Evolutionary conservation across 2,888 invertebrate species (phyloP), one percentile per base, ranked within the genome.

Genomic region (Mactromeris polynyma): DNA sequence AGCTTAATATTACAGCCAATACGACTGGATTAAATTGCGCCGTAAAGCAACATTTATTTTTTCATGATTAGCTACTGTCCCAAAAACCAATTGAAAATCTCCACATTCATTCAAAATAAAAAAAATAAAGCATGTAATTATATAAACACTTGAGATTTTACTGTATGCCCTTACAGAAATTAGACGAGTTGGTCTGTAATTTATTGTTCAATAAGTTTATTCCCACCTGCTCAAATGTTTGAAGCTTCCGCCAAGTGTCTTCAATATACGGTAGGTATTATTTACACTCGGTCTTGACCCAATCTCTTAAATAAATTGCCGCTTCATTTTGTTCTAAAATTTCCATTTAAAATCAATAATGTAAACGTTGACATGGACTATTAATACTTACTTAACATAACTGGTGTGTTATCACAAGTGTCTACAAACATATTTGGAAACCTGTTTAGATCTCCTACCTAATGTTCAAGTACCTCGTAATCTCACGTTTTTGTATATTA

Each of bases 291-390:
- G 17, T 36, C 73, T 73, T 73, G 33, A 33, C 33, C 11, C 31
- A 36, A 73, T 73, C 73, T 73, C 17, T 36, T 73, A 73, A 73
- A 73, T 73, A 36, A 73, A 73, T 73, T 73, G 33, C 26, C 36
- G 17, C 73, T 31, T 73, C 73, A 33, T 73, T 73, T 73, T 73
- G 73, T 73, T 73, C 33, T 73, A 73, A 73, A 73, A 73, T 73
- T 73, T 73, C 17, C 58, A 73, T 36, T 73, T 73, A 19, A 73
- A 73, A 73, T 73, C 73, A 73, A 73, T 73, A 73, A 73, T 36
- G 73, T 73, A 14, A 73, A 73, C 36, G 0, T 73, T 33, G 17
- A 19, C 36, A 11, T 73, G 36, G 17, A 33, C 2, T 0, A 73
- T 73, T 73, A 33, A 73, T 73, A 73, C 33, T 33, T 36, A 73